A percentile compares a stretch with the other conserved stretches of the same genome.
Evolutionary conservation across 2,888 invertebrate genomes (phyloP).

Genomic region (Trisateles emortualis): DNA sequence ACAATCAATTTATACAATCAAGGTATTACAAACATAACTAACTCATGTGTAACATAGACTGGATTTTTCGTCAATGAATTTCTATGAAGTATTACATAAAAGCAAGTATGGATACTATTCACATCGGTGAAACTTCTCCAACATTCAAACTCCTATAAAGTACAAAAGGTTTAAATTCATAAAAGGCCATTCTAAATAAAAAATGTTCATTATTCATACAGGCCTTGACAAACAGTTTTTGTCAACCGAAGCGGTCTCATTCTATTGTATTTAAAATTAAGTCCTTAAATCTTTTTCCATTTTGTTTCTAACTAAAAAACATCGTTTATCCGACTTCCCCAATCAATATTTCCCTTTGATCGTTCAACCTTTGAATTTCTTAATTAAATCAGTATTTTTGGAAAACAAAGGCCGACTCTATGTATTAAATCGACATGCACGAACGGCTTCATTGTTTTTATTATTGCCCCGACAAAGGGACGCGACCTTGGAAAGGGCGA

Average conservation of each 20-base stretch:
- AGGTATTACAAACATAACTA: no score
- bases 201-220: constrained; percentile 12
- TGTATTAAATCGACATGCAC: constrained; percentile 37
- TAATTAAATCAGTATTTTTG: constrained; percentile 37
- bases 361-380: constrained; percentile 29
- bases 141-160: neutral
- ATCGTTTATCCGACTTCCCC: constrained; percentile 6
- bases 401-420: constrained; percentile 15
- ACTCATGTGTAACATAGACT: no score
- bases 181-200: constrained; percentile 10
- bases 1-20: no score
- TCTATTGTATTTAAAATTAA: constrained; percentile 12
- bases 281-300: constrained; percentile 11
- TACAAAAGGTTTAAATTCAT: constrained; percentile 6
- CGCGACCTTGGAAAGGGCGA: constrained; percentile 25
- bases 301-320: constrained; percentile 11
- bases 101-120: neutral
- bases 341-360: constrained; percentile 33
- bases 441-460: constrained; percentile 32
- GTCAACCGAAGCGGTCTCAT: neutral
- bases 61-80: no score
- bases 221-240: constrained; percentile 7
- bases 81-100: neutral
- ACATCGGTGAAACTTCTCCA: neutral
- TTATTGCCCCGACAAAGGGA: constrained; percentile 28